phyloP scores from a whole-genome alignment of 2,888 invertebrate genomes.

The Blastobasis adustella region DNA sequence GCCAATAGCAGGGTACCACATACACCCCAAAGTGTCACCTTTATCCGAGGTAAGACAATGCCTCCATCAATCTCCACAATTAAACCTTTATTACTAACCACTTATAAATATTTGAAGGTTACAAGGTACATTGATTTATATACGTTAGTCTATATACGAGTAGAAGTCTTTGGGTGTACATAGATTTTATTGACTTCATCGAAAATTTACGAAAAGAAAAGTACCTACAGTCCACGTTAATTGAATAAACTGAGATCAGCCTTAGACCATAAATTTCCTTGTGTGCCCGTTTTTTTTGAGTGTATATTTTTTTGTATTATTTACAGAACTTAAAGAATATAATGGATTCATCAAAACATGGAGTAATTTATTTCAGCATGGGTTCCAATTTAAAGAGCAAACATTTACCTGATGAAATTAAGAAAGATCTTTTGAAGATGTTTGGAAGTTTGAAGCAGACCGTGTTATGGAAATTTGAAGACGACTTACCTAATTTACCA shows the following conservation, averaged over 20 bases:
- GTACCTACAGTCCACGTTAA: no score
- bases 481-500: conserved; percentile 27
- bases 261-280: no score
- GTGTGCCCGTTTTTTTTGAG: no score
- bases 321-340: conserved; percentile 36
- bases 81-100: no score
- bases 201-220: no score
- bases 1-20: conserved; percentile 43
- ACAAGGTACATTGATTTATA: no score
- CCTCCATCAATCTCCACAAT: no score
- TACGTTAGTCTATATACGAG: no score
- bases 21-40: conserved; percentile 30
- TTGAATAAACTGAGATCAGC: no score
- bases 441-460: conserved; percentile 45
- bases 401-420: conserved; percentile 28
- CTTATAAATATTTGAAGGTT: no score
- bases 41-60: conserved; percentile 29
- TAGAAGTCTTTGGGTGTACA: no score
- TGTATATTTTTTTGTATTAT: background rate
- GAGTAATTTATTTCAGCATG: conserved; percentile 53
- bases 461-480: conserved; percentile 54
- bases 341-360: conserved; percentile 38
- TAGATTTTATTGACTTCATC: no score
- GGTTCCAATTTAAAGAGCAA: conserved; percentile 42
- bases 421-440: conserved; percentile 30